phyloP scores from a whole-genome alignment of 64 coral and sea anemone species.

The Stylophora pistillata region DNA sequence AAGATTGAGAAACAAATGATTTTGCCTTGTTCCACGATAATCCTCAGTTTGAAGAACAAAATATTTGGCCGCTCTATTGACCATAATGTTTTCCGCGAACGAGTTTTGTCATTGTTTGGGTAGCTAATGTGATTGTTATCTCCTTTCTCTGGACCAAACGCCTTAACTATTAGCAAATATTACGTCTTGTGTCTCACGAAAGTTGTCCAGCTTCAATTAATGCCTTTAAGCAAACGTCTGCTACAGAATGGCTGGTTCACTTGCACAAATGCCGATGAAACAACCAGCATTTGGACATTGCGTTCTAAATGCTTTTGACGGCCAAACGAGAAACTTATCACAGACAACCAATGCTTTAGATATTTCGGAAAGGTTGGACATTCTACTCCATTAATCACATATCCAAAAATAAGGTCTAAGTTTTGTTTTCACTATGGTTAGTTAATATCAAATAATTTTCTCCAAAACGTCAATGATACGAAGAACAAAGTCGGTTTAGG shows the following conservation, averaged over 20 bases:
- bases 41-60: neutral
- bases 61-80: neutral
- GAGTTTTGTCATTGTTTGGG: constrained; percentile 35
- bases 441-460: neutral
- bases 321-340: too few relatives aligned
- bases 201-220: neutral
- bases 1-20: neutral
- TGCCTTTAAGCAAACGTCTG: neutral
- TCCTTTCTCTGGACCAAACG: neutral
- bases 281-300: too few relatives aligned
- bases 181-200: neutral
- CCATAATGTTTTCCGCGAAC: neutral
- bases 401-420: neutral
- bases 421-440: constrained; percentile 1
- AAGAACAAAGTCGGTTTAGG: too few relatives aligned
- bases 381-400: neutral
- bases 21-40: neutral
- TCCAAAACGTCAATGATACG: too few relatives aligned
- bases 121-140: constrained; percentile 42
- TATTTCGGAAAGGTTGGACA: neutral
- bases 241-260: neutral
- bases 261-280: too few relatives aligned
- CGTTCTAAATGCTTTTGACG: too few relatives aligned
- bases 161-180: constrained; percentile 21
- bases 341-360: neutral